Evolutionary conservation across 2,113 vertebrate species (phyloP), one percentile per base, ranked within the genome.

Genomic region (Anolis carolinensis): DNA sequence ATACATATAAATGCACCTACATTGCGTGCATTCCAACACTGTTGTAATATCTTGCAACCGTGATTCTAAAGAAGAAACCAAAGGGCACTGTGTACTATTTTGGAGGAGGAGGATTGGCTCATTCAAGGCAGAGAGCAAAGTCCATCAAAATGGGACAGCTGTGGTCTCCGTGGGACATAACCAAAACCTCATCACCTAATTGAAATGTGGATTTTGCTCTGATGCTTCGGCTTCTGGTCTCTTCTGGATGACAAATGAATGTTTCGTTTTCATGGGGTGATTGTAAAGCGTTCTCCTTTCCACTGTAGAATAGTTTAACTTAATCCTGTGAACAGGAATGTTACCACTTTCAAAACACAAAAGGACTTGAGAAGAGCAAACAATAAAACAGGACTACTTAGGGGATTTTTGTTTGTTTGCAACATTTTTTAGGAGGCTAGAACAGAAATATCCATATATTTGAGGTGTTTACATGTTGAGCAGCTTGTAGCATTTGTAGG

Each of bases 401-500:
- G 68, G 83, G 23, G 13, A 86, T 87, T 16, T 87, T 87, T 85
- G 13, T 59, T 18, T 16, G 86, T 89, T 87, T 93, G 92, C 94
- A 93, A 91, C 90, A 44, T 94, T 92, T 89, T 48, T 90, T 94
- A 85, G 89, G 94, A 92, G 92, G 86, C 48, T 52, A 92, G 88
- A 91, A n/a, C 86, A 91, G 88, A 84, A 90, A 84, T 91, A 92
- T 88, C 65, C 1, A 86, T 94, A 95, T 89, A 87, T 93, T 91
- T 91, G 52, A 39, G 10, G n/a, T 90, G 91, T 81, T 93, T 86
- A 86, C 88, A 86, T 86, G 91, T 90, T 80, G 86, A 90, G 86
- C 86, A 92, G 89, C 87, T 89, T 85, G 55, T 88, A 79, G 68
- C 79, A 1, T 78, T 92, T 92, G 83, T 93, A 92, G 86, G 90